Evolutionary conservation across 1,140 invertebrate genomes (phyloP).

Genomic region (Pararge aegeria): DNA sequence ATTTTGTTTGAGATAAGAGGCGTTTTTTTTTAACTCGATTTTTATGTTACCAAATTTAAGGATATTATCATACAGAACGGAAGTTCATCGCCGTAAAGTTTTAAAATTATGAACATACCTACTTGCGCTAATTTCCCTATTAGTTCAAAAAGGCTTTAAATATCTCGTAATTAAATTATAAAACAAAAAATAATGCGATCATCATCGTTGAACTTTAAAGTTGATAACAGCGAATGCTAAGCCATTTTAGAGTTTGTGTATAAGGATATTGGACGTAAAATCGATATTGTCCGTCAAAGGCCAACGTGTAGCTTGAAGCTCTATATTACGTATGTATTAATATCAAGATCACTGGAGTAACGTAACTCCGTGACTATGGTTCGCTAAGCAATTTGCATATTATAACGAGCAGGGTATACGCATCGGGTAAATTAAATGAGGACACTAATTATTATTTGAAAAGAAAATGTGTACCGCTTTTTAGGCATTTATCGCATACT

Average conservation of each 20-base stretch:
- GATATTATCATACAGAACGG: no score
- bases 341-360: conserved; percentile 40
- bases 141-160: no score
- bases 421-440: not conserved
- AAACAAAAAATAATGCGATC: not conserved
- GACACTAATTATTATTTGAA: not conserved
- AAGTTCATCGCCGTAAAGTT: no score
- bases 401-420: conserved; percentile 21
- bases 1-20: no score
- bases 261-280: not conserved
- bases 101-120: no score
- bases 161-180: no score
- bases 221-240: not conserved
- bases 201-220: conserved; percentile 4
- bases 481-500: no score
- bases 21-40: no score
- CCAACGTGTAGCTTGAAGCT: conserved; percentile 2
- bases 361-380: conserved; percentile 37
- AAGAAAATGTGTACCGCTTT: no score
- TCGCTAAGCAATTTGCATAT: conserved; percentile 38
- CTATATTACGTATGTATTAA: conserved; percentile 29
- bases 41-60: no score
- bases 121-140: no score
- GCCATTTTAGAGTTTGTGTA: not conserved
- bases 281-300: not conserved